Evolutionary conservation across 1,140 invertebrate species (phyloP).

Genomic region (Schmidtea mediterranea): DNA sequence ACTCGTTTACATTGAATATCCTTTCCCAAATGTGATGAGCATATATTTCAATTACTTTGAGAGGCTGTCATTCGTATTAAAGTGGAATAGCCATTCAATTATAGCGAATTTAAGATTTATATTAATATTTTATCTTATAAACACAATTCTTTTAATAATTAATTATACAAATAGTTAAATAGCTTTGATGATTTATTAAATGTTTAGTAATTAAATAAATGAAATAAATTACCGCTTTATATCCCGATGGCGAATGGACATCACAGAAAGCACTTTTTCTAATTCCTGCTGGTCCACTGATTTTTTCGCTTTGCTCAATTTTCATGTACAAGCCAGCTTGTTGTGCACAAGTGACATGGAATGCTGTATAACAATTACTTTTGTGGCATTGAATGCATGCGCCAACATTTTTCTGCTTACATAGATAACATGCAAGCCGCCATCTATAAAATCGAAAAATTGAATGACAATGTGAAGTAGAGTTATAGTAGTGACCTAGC

Average conservation of each 20-base stretch:
- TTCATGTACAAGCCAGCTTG: slow-evolving; percentile 78
- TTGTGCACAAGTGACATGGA: slow-evolving; percentile 93
- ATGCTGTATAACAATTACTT: slow-evolving; percentile 75
- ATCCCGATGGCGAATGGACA: slow-evolving; percentile 47
- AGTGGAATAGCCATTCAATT: too few relatives aligned
- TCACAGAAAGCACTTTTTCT: slow-evolving; percentile 86
- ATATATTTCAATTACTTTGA: too few relatives aligned
- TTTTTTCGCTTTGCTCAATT: slow-evolving; percentile 52
- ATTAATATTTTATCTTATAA: too few relatives aligned
- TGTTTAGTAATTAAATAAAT: too few relatives aligned
- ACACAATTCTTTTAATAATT: too few relatives aligned
- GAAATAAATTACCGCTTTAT: slow-evolving; percentile 9
- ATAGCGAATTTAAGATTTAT: too few relatives aligned
- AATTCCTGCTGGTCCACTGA: slow-evolving; percentile 37
- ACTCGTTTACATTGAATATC: too few relatives aligned
- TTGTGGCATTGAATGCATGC: slow-evolving; percentile 95
- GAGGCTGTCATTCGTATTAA: too few relatives aligned
- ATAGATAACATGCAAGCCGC: slow-evolving; percentile 79
- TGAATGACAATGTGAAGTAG: not conserved
- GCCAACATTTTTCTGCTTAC: slow-evolving; percentile 65
- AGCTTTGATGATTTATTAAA: too few relatives aligned
- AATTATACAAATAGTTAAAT: too few relatives aligned
- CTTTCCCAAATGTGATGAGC: too few relatives aligned
- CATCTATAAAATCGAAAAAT: slow-evolving; percentile 27
- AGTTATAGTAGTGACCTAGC: slow-evolving; percentile 33